Percentiles rank a stretch among this genome's conserved stretches.
These are phyloP conservation scores for Camponotus pennsylvanicus DNA, from an alignment of 1,140 invertebrate species.

Conservation along the genomic window DNA sequence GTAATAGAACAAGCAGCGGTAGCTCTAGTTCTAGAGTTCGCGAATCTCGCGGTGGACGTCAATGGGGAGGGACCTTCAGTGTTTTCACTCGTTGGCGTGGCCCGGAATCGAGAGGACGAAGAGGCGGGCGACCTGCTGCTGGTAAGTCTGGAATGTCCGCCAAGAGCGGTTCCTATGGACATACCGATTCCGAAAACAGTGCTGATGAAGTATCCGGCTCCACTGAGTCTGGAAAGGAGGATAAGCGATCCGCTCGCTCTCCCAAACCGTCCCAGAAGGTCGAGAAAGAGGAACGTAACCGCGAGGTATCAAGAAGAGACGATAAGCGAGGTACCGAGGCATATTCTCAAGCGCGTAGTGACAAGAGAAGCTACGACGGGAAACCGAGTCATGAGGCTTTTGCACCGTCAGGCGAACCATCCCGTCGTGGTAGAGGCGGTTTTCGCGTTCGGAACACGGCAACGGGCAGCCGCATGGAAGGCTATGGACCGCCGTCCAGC, in stretches of 20 bases:
- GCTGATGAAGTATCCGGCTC: constrained; percentile 87
- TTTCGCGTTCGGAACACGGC: constrained; percentile 81
- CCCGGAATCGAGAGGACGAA: constrained; percentile 81
- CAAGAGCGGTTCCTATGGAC: constrained; percentile 84
- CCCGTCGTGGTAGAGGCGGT: constrained; percentile 91
- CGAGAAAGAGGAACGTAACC: constrained; percentile 88
- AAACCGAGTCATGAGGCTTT: constrained; percentile 88
- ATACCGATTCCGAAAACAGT: constrained; percentile 88
- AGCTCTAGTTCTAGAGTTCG: constrained; percentile 75
- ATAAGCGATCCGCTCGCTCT: constrained; percentile 82
- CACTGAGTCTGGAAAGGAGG: constrained; percentile 86
- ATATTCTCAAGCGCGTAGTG: constrained; percentile 74
- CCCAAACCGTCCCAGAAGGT: constrained; percentile 85
- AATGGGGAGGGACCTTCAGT: constrained; percentile 80
- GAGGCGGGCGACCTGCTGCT: constrained; percentile 76
- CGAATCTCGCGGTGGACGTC: constrained; percentile 75
- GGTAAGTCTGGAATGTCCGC: constrained; percentile 79
- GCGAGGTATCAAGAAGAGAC: constrained; percentile 81
- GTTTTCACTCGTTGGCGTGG: constrained; percentile 81
- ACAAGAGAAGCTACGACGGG: constrained; percentile 81
- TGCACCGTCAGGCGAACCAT: constrained; percentile 93
- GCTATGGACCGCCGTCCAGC: constrained; percentile 91
- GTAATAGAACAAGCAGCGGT: constrained; percentile 79
- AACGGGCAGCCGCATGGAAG: constrained; percentile 88
- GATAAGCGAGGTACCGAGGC: constrained; percentile 79